Evolutionary conservation across 2,888 invertebrate genomes (phyloP).

Genomic region (Oligia latruncula): DNA sequence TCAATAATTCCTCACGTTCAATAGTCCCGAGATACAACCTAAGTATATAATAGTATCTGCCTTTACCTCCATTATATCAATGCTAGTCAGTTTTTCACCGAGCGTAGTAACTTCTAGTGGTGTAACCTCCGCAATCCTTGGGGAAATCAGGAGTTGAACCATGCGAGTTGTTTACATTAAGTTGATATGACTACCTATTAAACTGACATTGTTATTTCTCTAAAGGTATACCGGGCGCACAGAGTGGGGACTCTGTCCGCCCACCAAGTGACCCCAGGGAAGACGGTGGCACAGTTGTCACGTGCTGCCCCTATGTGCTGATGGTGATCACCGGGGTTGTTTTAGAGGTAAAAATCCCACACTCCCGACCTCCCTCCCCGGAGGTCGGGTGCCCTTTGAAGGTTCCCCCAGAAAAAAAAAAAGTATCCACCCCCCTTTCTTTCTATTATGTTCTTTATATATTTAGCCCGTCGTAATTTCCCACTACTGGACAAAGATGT

Average conservation of each 20-base stretch:
- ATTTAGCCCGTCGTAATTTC: background rate
- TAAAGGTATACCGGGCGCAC: background rate
- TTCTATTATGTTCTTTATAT: background rate
- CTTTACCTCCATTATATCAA: background rate
- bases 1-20: slow-evolving; percentile 3
- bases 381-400: no score
- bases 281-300: no score
- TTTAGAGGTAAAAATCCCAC: no score
- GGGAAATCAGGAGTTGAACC: slow-evolving; percentile 37
- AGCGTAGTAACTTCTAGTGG: slow-evolving; percentile 9
- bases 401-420: no score
- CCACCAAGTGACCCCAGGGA: no score
- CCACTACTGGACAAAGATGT: background rate
- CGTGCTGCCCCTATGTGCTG: no score
- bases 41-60: background rate
- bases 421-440: background rate
- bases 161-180: slow-evolving; percentile 19
- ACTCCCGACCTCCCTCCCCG: no score
- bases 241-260: no score
- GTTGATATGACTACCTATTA: background rate
- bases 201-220: slow-evolving; percentile 2
- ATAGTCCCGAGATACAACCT: slow-evolving; percentile 1
- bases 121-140: slow-evolving; percentile 12
- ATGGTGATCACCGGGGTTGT: no score
- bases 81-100: slow-evolving; percentile 10